These are phyloP conservation scores for Agapostemon virescens DNA, from an alignment of 2,888 invertebrate genomes.

Conservation along the genomic window DNA sequence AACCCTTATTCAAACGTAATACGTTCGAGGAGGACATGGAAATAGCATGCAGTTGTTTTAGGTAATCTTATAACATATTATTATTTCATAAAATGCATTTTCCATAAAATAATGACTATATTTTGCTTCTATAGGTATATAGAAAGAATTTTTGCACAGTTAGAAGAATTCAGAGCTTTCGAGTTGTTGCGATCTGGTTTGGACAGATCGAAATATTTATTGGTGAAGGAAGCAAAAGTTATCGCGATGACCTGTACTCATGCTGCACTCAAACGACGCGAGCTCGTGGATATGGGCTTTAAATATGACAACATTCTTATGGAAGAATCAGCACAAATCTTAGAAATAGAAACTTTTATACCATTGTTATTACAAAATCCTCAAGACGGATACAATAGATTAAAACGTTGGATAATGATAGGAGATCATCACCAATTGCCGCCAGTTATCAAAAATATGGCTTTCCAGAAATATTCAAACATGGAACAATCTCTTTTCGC, in stretches of 20 bases:
- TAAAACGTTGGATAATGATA: slow-evolving; percentile 99
- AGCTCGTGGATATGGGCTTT: slow-evolving; percentile 96
- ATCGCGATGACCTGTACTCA: slow-evolving; percentile 99
- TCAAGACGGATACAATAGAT: slow-evolving; percentile 95
- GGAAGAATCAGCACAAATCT: slow-evolving; percentile 99
- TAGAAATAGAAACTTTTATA: slow-evolving; percentile 99
- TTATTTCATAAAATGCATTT: background rate
- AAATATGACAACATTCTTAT: slow-evolving; percentile 99
- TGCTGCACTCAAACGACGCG: slow-evolving; percentile 97
- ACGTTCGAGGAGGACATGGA: slow-evolving; percentile 91
- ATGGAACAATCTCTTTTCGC: slow-evolving; percentile 99
- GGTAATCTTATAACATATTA: slow-evolving; percentile 78
- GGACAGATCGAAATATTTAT: slow-evolving; percentile 96
- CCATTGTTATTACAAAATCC: slow-evolving; percentile 99
- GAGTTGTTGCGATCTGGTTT: slow-evolving; percentile 96
- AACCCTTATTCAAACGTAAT: slow-evolving; percentile 92
- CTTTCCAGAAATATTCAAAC: slow-evolving; percentile 99
- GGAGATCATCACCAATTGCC: slow-evolving; percentile 99
- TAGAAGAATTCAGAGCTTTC: slow-evolving; percentile 99
- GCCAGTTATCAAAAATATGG: slow-evolving; percentile 99
- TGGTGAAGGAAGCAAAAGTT: slow-evolving; percentile 99
- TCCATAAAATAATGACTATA: slow-evolving; percentile 2
- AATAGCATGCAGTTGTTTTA: slow-evolving; percentile 95
- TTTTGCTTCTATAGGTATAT: slow-evolving; percentile 85
- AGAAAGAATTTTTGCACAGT: slow-evolving; percentile 95